Percentiles rank a stretch among this genome's conserved stretches.
Evolutionary conservation across 2,797 vertebrate species (phyloP).

Genomic region (Vultur gryphus): DNA sequence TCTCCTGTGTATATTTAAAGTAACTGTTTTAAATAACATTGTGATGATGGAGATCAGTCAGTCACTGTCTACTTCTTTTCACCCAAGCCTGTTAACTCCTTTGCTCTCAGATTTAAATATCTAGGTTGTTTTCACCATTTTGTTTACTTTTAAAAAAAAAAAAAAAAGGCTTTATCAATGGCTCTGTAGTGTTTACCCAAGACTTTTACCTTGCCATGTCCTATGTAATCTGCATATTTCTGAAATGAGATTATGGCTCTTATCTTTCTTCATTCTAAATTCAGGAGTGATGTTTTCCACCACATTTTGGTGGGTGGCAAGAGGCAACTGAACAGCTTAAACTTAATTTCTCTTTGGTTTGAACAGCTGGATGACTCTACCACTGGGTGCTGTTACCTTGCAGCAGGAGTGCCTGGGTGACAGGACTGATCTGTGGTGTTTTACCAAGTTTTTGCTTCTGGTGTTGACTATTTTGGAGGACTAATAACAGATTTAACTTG

Average conservation of each 20-base stretch:
- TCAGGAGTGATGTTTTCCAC: neutral
- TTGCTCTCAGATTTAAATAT: neutral
- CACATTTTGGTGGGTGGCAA: neutral
- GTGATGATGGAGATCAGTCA: neutral
- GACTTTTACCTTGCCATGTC: neutral
- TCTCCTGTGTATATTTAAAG: neutral
- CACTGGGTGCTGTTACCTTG: neutral
- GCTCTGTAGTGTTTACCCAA: neutral
- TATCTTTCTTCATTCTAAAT: neutral
- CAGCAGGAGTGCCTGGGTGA: neutral
- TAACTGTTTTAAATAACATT: neutral
- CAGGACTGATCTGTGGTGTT: neutral
- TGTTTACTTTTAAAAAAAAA: neutral
- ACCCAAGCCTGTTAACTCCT: neutral
- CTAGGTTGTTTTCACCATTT: neutral
- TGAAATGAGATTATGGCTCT: neutral
- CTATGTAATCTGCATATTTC: neutral
- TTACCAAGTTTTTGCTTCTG: neutral
- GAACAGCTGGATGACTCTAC: neutral
- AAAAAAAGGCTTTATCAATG: neutral
- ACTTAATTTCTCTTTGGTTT: neutral
- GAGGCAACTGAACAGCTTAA: neutral
- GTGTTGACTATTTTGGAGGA: neutral
- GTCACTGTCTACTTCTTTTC: neutral
- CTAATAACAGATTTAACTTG: constrained; percentile 21